These are phyloP conservation scores for Paramormyrops kingsleyae DNA, from an alignment of 2,113 vertebrate genomes.

Conservation along the genomic window DNA sequence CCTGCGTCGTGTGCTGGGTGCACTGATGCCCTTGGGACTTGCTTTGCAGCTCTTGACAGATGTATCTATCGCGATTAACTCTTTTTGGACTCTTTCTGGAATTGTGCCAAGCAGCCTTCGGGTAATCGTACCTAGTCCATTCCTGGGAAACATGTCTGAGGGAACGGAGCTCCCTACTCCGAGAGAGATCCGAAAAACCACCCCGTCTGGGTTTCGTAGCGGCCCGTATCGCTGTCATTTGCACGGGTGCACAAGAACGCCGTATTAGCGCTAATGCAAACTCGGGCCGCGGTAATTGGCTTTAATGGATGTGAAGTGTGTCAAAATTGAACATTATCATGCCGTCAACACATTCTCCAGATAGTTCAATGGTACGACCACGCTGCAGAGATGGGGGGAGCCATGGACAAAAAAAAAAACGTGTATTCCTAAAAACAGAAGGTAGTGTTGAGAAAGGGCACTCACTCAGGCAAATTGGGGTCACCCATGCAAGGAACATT, in stretches of 20 bases:
- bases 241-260: slow-evolving; percentile 78
- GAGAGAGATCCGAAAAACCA: slow-evolving; percentile 33
- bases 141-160: neutral
- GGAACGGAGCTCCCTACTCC: slow-evolving; percentile 26
- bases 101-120: neutral
- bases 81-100: neutral
- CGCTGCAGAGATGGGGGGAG: slow-evolving; percentile 37
- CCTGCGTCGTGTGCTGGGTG: neutral
- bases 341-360: slow-evolving; percentile 73
- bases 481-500: slow-evolving; percentile 59
- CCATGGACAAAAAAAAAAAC: slow-evolving; percentile 42
- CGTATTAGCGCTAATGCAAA: slow-evolving; percentile 78
- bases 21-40: neutral
- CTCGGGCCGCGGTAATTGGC: slow-evolving; percentile 84
- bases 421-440: slow-evolving; percentile 66
- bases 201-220: slow-evolving; percentile 39
- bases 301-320: slow-evolving; percentile 89
- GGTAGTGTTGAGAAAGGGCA: slow-evolving; percentile 69
- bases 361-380: slow-evolving; percentile 59
- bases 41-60: neutral
- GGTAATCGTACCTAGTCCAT: neutral
- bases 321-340: slow-evolving; percentile 84
- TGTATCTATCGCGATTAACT: neutral
- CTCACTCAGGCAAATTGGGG: slow-evolving; percentile 54
- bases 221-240: slow-evolving; percentile 74